phyloP scores from a whole-genome alignment of 2,888 invertebrate genomes.

The Boloria selene region DNA sequence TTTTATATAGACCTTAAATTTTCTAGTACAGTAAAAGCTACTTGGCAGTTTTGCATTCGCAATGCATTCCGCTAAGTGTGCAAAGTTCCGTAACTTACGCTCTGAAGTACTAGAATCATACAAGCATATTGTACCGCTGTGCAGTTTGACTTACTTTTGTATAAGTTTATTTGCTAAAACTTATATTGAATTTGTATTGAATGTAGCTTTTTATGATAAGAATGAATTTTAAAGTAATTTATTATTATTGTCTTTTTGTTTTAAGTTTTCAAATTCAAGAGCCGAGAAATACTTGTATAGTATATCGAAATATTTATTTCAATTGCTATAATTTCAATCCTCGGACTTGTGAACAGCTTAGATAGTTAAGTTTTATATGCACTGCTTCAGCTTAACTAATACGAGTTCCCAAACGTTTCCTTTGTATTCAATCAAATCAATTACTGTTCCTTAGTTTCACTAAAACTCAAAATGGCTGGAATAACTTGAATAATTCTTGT shows the following conservation, averaged over 20 bases:
- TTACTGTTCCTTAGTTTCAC: too few relatives aligned
- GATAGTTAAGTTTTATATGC: too few relatives aligned
- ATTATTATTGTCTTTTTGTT: neutral
- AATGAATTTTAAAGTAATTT: neutral
- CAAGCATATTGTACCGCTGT: conserved; percentile 38
- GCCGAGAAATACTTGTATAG: too few relatives aligned
- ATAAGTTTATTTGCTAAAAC: conserved; percentile 25
- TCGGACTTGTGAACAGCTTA: too few relatives aligned
- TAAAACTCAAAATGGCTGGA: too few relatives aligned
- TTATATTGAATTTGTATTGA: conserved; percentile 14
- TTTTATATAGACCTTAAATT: conserved; percentile 26
- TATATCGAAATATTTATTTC: too few relatives aligned
- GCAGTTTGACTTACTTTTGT: conserved; percentile 33
- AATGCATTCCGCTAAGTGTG: conserved; percentile 37
- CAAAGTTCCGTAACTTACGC: conserved; percentile 33
- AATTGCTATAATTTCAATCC: too few relatives aligned
- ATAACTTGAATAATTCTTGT: too few relatives aligned
- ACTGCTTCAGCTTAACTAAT: too few relatives aligned
- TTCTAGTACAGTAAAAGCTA: conserved; percentile 29
- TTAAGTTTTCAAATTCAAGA: too few relatives aligned
- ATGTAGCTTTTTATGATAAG: conserved; percentile 10
- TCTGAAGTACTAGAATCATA: conserved; percentile 32
- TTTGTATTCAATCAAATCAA: too few relatives aligned
- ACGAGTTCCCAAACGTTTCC: too few relatives aligned
- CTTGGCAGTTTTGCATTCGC: conserved; percentile 34